Evolutionary conservation across 2,797 vertebrate genomes (phyloP).

Genomic region (Ctenochaetus hawaiiensis): DNA sequence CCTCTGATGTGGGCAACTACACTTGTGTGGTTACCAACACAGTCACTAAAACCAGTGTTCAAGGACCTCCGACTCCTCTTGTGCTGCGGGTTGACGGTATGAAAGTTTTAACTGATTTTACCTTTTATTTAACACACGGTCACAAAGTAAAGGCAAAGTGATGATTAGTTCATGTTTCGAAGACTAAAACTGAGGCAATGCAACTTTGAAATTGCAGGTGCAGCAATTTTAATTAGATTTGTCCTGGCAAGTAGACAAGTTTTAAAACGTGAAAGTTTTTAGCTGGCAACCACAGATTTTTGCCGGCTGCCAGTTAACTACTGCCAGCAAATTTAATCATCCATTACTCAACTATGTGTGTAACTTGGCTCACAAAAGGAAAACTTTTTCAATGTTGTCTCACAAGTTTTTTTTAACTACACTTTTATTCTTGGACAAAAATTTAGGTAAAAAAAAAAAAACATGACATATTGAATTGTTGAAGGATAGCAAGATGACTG

Average conservation of each 20-base stretch:
- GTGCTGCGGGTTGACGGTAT: constrained; percentile 92
- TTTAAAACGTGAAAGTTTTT: constrained; percentile 2
- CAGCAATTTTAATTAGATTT: constrained; percentile 16
- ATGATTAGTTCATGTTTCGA: not conserved
- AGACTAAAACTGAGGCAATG: not conserved
- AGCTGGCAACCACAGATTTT: not conserved
- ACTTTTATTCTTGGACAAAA: not conserved
- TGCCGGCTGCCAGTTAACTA: not conserved
- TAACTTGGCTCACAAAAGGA: constrained; percentile 22
- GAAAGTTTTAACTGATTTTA: not conserved
- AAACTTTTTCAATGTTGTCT: constrained; percentile 13
- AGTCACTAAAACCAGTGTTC: constrained; percentile 90
- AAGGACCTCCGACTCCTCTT: constrained; percentile 93
- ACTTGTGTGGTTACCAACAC: constrained; percentile 95
- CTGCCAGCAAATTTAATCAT: constrained; percentile 16
- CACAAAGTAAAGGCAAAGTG: not conserved
- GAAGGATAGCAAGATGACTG: constrained; percentile 18
- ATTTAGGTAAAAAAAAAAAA: not conserved
- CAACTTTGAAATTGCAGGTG: constrained; percentile 17
- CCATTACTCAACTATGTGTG: constrained; percentile 4
- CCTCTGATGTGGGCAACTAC: constrained; percentile 94
- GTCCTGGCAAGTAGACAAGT: constrained; percentile 10
- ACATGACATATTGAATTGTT: constrained; percentile 4
- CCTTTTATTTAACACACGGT: not conserved
- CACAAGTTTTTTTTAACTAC: not conserved